phyloP scores from a whole-genome alignment of 2,797 vertebrate species.

The Triplophysa yarkandensis region DNA sequence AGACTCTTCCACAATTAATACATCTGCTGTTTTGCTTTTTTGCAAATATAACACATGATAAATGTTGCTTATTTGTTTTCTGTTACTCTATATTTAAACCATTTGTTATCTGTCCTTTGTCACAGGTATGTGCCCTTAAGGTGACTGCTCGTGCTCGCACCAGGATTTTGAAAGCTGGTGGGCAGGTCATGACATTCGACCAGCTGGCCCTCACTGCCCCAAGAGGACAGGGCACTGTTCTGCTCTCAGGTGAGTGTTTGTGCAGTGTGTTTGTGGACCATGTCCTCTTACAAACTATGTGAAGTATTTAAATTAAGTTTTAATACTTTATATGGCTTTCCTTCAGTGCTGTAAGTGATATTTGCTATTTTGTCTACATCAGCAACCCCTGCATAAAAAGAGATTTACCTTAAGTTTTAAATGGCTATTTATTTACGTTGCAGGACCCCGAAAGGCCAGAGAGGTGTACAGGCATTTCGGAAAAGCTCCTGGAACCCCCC shows the following conservation, averaged over 20 bases:
- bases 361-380: not conserved
- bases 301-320: not conserved
- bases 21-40: no score
- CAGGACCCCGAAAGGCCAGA: conserved; percentile 90
- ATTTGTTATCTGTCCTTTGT: conserved; percentile 1
- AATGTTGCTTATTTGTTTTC: not conserved
- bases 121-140: conserved; percentile 84
- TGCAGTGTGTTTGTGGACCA: not conserved
- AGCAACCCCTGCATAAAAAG: not conserved
- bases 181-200: conserved; percentile 90
- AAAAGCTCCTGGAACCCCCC: conserved; percentile 90
- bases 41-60: no score
- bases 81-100: not conserved
- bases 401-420: no score
- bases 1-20: no score
- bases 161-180: conserved; percentile 87
- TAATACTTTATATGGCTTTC: no score
- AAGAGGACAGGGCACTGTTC: conserved; percentile 87
- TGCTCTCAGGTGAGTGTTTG: conserved; percentile 83
- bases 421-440: not conserved
- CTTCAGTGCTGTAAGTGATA: not conserved
- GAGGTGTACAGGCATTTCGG: conserved; percentile 94
- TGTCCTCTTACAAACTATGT: not conserved
- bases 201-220: conserved; percentile 88
- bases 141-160: conserved; percentile 82